Percentiles rank a stretch among this genome's conserved stretches.
phyloP scores from a whole-genome alignment of 1,140 invertebrate species.

The Eciton burchellii region DNA sequence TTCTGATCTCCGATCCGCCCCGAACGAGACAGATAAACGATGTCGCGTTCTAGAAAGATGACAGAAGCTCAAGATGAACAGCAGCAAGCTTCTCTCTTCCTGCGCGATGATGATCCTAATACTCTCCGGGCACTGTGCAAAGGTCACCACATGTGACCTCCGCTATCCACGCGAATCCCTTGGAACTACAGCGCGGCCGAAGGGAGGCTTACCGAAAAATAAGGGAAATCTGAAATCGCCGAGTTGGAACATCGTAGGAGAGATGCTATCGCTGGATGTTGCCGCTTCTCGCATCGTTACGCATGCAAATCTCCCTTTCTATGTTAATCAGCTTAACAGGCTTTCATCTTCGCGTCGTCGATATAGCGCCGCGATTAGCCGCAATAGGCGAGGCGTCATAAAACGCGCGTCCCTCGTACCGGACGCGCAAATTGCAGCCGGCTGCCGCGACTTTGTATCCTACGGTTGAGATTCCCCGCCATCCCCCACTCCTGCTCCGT shows the following conservation, averaged over 20 bases:
- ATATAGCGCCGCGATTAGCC: conserved; percentile 44
- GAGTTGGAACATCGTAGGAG: conserved; percentile 23
- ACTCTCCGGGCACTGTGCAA: too few species aligned
- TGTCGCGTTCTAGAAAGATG: too few species aligned
- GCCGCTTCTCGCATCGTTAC: conserved; percentile 37
- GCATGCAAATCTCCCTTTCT: conserved; percentile 52
- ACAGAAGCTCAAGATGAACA: too few species aligned
- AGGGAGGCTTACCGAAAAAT: conserved; percentile 1
- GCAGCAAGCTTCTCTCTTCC: too few species aligned
- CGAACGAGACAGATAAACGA: too few species aligned
- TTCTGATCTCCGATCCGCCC: background rate
- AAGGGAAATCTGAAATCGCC: conserved; percentile 36
- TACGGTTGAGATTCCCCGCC: too few species aligned
- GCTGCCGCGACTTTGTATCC: conserved; percentile 11
- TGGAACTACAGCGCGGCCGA: background rate
- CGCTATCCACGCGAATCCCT: too few species aligned
- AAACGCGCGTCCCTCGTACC: conserved; percentile 6
- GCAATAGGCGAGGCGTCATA: background rate
- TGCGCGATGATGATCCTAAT: too few species aligned
- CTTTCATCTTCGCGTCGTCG: conserved; percentile 37
- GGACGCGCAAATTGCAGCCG: conserved; percentile 28
- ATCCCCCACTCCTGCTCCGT: too few species aligned
- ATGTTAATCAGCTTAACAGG: conserved; percentile 50
- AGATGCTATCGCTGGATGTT: conserved; percentile 35
- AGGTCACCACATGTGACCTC: too few species aligned